phyloP scores from a whole-genome alignment of 2,113 vertebrate genomes.

The Isurus oxyrinchus region DNA sequence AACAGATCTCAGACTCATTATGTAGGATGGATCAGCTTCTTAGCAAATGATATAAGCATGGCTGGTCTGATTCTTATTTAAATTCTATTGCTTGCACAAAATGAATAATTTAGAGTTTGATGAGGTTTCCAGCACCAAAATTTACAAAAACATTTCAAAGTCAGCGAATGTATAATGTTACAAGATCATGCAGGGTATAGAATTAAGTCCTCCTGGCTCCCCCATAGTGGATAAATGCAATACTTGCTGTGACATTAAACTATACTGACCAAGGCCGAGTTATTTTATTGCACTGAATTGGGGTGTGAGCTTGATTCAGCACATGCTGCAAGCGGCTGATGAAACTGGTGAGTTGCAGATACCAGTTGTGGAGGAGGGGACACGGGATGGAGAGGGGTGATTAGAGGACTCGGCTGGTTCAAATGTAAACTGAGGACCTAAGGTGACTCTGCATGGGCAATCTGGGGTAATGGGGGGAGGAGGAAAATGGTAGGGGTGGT shows the following conservation, averaged over 20 bases:
- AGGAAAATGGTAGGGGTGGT: neutral
- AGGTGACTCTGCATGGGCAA: neutral
- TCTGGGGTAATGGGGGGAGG: neutral
- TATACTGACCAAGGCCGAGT: neutral
- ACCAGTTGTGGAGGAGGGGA: neutral
- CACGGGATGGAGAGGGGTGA: no score
- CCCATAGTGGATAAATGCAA: neutral
- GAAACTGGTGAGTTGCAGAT: neutral
- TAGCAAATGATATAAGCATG: slow-evolving; percentile 65
- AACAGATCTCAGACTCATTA: slow-evolving; percentile 63
- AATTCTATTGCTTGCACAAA: neutral
- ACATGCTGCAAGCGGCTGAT: neutral
- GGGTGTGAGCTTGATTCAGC: no score
- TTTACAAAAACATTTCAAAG: neutral
- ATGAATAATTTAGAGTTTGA: slow-evolving; percentile 17
- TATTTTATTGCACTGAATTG: neutral
- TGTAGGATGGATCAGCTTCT: slow-evolving; percentile 56
- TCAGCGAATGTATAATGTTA: slow-evolving; percentile 7
- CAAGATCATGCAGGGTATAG: neutral
- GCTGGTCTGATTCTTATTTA: slow-evolving; percentile 54
- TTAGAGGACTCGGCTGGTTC: neutral
- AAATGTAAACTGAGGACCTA: neutral
- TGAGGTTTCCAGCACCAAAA: neutral
- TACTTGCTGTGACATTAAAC: neutral
- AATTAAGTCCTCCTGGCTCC: neutral